Conservation (phyloP, 2,113 vertebrate species). For the Tylochromis polylepis region DNA sequence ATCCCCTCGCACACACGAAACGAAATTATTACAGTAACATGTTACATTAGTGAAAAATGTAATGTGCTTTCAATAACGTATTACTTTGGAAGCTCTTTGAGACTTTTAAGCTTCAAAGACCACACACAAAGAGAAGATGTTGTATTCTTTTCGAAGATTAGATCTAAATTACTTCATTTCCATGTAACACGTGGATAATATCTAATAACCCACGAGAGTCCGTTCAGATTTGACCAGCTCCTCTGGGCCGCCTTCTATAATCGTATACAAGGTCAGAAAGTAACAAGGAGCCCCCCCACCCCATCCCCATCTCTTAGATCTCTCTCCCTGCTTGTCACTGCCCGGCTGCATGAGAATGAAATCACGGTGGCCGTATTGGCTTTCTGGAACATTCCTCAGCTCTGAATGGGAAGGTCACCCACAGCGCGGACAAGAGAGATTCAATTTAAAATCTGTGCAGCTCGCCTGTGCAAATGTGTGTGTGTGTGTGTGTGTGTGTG, state of each 20-base stretch:
- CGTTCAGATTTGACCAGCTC: not conserved
- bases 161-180: not conserved
- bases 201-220: not conserved
- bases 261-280: not conserved
- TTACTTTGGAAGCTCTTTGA: not conserved
- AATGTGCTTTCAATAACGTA: not conserved
- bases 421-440: slow-evolving; percentile 38
- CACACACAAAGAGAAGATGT: not conserved
- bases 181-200: not conserved
- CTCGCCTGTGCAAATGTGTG: slow-evolving; percentile 4
- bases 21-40: not conserved
- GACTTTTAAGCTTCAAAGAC: not conserved
- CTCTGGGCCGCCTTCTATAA: not conserved
- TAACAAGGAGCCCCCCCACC: not conserved
- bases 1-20: not conserved
- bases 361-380: slow-evolving; percentile 48
- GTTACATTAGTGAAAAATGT: not conserved
- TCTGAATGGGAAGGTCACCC: slow-evolving; percentile 60
- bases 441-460: slow-evolving; percentile 58
- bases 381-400: slow-evolving; percentile 42
- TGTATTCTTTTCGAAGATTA: not conserved
- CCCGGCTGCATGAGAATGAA: slow-evolving; percentile 33
- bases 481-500: no score
- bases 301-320: not conserved
- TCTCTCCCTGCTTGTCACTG: slow-evolving; percentile 12